phyloP scores from a whole-genome alignment of 2,888 invertebrate species.

The Netelia fuscicornis region DNA sequence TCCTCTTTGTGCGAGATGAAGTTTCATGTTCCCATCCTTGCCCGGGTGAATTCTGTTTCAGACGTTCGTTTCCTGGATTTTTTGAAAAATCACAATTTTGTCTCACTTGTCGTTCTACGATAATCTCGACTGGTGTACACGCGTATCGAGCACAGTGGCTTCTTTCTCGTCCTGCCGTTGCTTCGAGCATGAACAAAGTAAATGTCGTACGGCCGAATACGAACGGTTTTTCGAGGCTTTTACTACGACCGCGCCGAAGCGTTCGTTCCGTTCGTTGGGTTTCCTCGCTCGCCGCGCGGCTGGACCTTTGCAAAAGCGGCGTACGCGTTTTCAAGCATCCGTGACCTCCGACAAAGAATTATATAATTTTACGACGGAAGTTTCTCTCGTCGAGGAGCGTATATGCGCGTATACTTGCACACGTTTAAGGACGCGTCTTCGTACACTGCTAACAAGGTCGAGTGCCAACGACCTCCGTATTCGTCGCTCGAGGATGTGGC shows the following conservation, averaged over 20 bases:
- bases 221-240: not conserved
- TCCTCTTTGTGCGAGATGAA: not conserved
- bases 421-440: slow-evolving; percentile 7
- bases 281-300: slow-evolving; percentile 4
- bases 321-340: slow-evolving; percentile 44
- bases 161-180: not conserved
- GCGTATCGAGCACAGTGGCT: slow-evolving; percentile 1
- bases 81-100: not conserved
- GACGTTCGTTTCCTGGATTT: not conserved
- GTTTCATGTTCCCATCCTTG: not conserved
- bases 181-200: not conserved
- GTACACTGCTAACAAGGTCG: slow-evolving; percentile 2
- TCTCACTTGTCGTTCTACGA: slow-evolving; percentile 2
- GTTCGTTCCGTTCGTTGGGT: slow-evolving; percentile 48
- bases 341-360: slow-evolving; percentile 48
- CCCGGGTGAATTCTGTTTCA: too few relatives aligned
- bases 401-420: not conserved
- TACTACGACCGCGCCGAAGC: not conserved
- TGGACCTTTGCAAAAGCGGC: slow-evolving; percentile 5
- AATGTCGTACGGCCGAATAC: not conserved
- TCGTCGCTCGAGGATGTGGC: slow-evolving; percentile 1
- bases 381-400: not conserved
- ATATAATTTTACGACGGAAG: slow-evolving; percentile 39
- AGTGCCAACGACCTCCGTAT: slow-evolving; percentile 8
- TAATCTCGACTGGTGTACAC: not conserved